Conservation (phyloP, 92 coral and sea anemone genomes). For the Diadumene lineata region DNA sequence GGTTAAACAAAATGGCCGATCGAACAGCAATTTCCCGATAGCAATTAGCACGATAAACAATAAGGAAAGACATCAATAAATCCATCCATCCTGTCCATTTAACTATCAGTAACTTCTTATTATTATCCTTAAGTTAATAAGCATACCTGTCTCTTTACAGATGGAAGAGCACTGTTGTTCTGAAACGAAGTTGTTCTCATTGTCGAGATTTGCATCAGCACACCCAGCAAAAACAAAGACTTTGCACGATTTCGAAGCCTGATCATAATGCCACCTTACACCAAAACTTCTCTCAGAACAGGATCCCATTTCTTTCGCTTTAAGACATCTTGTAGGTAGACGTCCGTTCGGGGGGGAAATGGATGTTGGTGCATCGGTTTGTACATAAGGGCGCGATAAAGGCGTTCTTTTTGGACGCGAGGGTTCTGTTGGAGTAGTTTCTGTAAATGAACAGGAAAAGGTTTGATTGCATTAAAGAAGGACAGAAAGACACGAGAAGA, state of each 20-base stretch:
- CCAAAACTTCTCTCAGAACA: constrained; percentile 43
- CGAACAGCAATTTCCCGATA: no score
- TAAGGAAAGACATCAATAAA: not conserved
- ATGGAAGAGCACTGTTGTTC: constrained; percentile 55
- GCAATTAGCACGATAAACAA: no score
- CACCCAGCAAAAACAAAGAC: constrained; percentile 80
- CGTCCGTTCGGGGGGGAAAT: constrained; percentile 6
- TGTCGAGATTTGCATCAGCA: constrained; percentile 30
- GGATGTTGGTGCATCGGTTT: not conserved
- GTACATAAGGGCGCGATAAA: not conserved
- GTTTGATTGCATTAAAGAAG: no score
- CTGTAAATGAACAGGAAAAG: not conserved
- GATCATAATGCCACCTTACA: constrained; percentile 69
- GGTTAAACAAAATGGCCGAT: no score
- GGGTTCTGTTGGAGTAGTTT: not conserved
- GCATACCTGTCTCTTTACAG: constrained; percentile 51
- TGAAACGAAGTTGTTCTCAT: constrained; percentile 64
- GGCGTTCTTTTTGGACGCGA: not conserved
- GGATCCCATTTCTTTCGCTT: constrained; percentile 43
- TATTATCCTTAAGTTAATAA: not conserved
- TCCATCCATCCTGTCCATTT: no score
- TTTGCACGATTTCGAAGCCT: constrained; percentile 37
- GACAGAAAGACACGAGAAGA: no score
- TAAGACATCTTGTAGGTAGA: constrained; percentile 37
- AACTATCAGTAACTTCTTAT: no score